phyloP scores from a whole-genome alignment of 2,888 invertebrate genomes.

The Drosophila longiperda region DNA sequence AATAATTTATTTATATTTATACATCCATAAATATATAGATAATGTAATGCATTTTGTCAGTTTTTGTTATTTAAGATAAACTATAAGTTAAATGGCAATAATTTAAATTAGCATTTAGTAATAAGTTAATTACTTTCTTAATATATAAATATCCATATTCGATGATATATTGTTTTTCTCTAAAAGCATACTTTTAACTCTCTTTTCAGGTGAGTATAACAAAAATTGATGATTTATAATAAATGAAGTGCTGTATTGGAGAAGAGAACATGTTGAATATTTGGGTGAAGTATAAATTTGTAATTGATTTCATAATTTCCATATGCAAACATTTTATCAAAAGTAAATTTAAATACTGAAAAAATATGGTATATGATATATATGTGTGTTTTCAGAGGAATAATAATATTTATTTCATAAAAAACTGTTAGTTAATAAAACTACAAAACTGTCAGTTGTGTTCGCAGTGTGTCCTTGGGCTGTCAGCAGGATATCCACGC shows the following conservation, averaged over 20 bases:
- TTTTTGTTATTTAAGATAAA: background rate
- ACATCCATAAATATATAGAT: too few relatives aligned
- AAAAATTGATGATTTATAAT: background rate
- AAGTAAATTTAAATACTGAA: background rate
- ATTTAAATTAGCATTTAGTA: background rate
- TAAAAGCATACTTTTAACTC: background rate
- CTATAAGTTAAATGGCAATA: background rate
- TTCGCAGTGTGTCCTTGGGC: slow-evolving; percentile 1
- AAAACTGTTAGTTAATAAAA: slow-evolving; percentile 31
- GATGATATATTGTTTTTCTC: background rate
- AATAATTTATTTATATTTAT: too few relatives aligned
- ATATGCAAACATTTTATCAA: background rate
- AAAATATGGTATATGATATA: background rate
- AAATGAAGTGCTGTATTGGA: background rate
- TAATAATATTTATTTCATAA: background rate
- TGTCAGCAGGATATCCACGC: slow-evolving; percentile 11
- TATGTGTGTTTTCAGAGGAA: background rate
- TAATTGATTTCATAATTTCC: background rate
- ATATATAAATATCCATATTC: background rate
- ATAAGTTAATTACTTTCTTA: background rate
- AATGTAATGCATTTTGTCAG: background rate
- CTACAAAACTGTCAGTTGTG: slow-evolving; percentile 6
- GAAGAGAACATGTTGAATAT: background rate
- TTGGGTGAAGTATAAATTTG: background rate
- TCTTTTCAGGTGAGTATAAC: slow-evolving; percentile 61